Base-by-base conservation (phyloP, 2,797 vertebrate genomes). In the Bryconaethiops microstoma region DNA sequence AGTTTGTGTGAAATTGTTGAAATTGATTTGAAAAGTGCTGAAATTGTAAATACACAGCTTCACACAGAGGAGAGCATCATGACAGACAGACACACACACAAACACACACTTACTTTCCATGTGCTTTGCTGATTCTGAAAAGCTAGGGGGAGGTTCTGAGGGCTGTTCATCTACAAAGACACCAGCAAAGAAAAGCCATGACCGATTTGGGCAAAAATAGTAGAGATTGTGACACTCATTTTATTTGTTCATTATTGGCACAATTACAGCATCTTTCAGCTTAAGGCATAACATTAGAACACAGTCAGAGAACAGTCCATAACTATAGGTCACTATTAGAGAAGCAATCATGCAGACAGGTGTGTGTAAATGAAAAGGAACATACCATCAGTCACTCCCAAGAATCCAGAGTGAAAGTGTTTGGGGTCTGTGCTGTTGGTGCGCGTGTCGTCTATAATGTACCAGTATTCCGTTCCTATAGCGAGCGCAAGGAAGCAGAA, bases 401-500 rank as follows among this genome's bases (percentile, higher is more conserved):
- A 96, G 69, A 95, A 91, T 79, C 95, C 94, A 0, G 91, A 94
- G 82, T 94, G 93, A 7, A 89, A 94, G 68, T 88, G 85, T 77
- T 90, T 87, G 0, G 83, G 76, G 55, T 91, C 86, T 52, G 84
- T 83, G 72, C 14, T 39, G 78, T 94, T 94, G 16, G 45, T 19
- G 0, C 91, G 85, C 50, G 87, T 92, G 87, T 92, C 92, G 65
- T 93, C 90, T 78, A 95, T 93, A 54, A 95, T 86, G 89, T 94
- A 95, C 95, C 95, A 95, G 23, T 94, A 93, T 70, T 95, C 92
- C 45, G 92, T 94, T 80, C 91, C 93, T 9, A 95, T 87, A 2
- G 95, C 91, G 0, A 89, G 88, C 0, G 92, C 92, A 87, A 95
- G 83, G 71, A 92, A 90, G 0, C 77, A 89, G 74, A 95, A 95